Base-by-base conservation (phyloP, 2,797 vertebrate genomes). In the Takifugu rubripes region DNA sequence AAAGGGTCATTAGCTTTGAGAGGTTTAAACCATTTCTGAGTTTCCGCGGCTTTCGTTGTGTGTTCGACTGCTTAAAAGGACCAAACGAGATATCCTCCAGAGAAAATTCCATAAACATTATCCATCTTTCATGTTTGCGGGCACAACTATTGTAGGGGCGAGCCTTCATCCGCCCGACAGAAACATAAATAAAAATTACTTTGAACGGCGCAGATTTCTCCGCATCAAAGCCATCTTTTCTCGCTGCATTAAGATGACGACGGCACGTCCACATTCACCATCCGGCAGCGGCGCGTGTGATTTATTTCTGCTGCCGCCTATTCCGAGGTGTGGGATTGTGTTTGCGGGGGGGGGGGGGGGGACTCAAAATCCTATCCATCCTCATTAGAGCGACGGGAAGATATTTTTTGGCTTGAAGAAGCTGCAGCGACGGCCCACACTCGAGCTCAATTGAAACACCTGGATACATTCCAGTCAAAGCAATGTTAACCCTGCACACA, bases 331-430 rank as follows among this genome's bases (percentile, higher is more conserved):
- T 72, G 74, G 62, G 68, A 70, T 81, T 77, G 56, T 75, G 63
- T 70, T 68, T 64, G 52, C 52, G 56, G 64, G 56, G 48, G 17
- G 15, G 59, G 65, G 51, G 6, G 59, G 70, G 8, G 8, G 8
- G 27, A 29, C 3, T 27, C 6, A 8, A 75, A 75, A 69, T 49
- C 54, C 61, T 68, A 84, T 83, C 68, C 61, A 70, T 87, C 72
- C 69, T 85, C 70, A 84, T 87, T 79, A 81, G 50, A 64, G 57
- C 51, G 68, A 77, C 45, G 36, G 59, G 66, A 75, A 61, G 59
- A 79, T 57, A 54, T 75, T 72, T 80, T 54, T 42, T 43, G 67
- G 61, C 49, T 25, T 15, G 54, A 70, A 59, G 66, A 72, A 59
- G 52, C 47, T 12, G 49, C 50, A 21, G 14, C 48, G 36, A 25